These are phyloP conservation scores for Magallana angulata DNA, from an alignment of 1,140 invertebrate genomes.

Conservation along the genomic window DNA sequence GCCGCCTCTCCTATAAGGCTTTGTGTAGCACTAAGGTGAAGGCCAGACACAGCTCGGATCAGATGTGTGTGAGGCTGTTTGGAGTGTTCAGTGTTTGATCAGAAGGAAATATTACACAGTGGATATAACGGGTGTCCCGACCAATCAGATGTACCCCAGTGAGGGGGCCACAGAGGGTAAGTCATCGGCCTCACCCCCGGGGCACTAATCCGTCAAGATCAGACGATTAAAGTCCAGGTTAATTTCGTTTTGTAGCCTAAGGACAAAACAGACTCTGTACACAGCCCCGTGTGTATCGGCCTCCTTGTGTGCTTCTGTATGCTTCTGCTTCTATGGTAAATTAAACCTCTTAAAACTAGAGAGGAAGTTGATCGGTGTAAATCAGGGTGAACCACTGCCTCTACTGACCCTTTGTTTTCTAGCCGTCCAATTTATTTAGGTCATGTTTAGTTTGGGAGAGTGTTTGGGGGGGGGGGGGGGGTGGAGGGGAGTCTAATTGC, in stretches of 20 bases:
- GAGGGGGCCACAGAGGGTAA: slow-evolving; percentile 17
- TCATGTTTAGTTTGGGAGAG: no score
- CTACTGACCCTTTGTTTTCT: no score
- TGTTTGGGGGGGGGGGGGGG: no score
- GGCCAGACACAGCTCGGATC: neutral
- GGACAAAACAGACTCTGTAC: neutral
- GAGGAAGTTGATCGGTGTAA: no score
- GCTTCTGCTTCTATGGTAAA: no score
- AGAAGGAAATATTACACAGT: slow-evolving; percentile 1
- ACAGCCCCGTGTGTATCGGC: neutral
- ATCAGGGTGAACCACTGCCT: no score
- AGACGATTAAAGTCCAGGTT: neutral
- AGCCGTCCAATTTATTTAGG: no score
- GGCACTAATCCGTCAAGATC: neutral
- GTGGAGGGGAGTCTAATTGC: no score
- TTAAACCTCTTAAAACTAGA: no score
- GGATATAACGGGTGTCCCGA: neutral
- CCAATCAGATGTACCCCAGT: slow-evolving; percentile 6
- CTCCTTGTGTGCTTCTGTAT: no score
- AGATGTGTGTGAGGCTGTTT: neutral
- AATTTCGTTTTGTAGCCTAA: neutral
- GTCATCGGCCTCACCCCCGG: neutral
- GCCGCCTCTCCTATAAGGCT: neutral
- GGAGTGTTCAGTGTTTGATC: neutral
- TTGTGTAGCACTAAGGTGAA: slow-evolving; percentile 20